Evolutionary conservation across 2,797 vertebrate genomes (phyloP).

Genomic region (Acipenser transmontanus): DNA sequence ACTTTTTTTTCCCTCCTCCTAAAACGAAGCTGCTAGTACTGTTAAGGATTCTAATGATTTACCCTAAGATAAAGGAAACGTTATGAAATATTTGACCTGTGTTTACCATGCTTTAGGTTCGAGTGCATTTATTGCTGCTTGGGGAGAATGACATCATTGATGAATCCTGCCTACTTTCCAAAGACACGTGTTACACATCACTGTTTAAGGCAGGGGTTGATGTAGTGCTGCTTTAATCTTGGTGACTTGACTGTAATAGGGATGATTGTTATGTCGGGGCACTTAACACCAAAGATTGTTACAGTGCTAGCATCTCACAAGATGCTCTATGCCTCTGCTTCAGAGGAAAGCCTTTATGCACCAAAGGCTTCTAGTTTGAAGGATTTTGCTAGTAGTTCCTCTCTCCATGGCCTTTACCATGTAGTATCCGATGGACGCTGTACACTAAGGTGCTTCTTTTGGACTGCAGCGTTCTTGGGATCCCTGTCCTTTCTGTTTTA

Average conservation of each 20-base stretch:
- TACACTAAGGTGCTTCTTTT: constrained; percentile 17
- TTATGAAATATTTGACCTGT: background rate
- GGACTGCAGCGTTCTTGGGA: constrained; percentile 24
- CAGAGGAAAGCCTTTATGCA: background rate
- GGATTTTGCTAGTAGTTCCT: constrained; percentile 24
- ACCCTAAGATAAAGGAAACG: too few relatives aligned
- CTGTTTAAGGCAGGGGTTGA: background rate
- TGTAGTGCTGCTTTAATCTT: background rate
- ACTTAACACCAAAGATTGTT: background rate
- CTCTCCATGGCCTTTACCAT: constrained; percentile 25
- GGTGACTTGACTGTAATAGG: background rate
- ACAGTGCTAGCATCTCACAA: background rate
- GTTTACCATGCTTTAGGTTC: background rate
- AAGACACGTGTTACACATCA: background rate
- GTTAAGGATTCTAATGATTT: too few relatives aligned
- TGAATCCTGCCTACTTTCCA: background rate
- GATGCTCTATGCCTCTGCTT: background rate
- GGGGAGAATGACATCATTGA: background rate
- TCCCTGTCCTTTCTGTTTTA: constrained; percentile 23
- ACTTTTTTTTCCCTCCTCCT: too few relatives aligned
- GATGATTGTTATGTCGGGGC: background rate
- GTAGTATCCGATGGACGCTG: constrained; percentile 20
- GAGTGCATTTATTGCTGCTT: background rate
- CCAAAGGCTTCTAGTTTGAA: background rate
- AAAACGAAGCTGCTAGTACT: too few relatives aligned